Conservation (phyloP, 2,113 vertebrate species). For the Microcebus griseorufus region DNA sequence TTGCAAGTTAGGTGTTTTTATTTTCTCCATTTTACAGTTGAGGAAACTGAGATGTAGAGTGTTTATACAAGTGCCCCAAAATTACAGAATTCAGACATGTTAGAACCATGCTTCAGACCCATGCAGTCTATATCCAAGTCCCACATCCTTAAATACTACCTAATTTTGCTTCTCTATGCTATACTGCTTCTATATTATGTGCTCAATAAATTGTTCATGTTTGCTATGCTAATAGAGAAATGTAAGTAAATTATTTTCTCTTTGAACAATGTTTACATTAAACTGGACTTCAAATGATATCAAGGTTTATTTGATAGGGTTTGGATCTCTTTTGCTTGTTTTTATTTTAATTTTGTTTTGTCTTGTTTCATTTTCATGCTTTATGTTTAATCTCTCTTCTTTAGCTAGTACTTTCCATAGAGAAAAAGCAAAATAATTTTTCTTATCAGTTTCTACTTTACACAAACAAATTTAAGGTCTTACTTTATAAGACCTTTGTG, state of each 20-base stretch:
- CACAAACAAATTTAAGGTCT: not conserved
- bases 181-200: not conserved
- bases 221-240: not conserved
- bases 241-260: not conserved
- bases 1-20: not conserved
- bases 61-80: not conserved
- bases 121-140: not conserved
- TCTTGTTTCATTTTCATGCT: not conserved
- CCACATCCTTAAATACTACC: not conserved
- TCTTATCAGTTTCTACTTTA: not conserved
- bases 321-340: not conserved
- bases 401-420: not conserved
- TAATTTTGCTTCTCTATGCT: not conserved
- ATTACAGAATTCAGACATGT: not conserved
- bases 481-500: too few species aligned
- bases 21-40: not conserved
- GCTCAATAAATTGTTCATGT: not conserved
- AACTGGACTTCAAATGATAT: not conserved
- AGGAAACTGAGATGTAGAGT: not conserved
- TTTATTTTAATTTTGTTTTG: not conserved
- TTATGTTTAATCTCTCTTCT: not conserved
- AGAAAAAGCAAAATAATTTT: not conserved
- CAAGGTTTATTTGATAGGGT: not conserved
- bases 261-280: not conserved
- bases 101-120: not conserved